Conservation (phyloP, 1,140 invertebrate species). For the Lucilia sericata region DNA sequence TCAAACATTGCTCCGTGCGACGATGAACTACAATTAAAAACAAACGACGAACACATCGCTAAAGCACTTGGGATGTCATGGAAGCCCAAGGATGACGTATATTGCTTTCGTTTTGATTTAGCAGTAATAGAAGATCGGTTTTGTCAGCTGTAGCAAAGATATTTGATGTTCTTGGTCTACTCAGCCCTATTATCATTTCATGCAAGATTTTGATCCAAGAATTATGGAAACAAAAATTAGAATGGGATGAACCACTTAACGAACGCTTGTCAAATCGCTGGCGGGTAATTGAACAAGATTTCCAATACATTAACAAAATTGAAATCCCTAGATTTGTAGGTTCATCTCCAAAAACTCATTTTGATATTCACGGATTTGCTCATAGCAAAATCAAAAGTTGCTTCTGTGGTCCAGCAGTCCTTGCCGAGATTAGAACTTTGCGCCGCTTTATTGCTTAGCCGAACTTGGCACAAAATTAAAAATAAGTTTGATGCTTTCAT, state of each 20-base stretch:
- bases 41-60: neutral
- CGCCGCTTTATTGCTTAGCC: constrained; percentile 51
- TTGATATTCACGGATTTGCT: neutral
- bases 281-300: neutral
- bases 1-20: neutral
- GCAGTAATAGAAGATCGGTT: neutral
- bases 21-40: neutral
- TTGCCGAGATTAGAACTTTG: neutral
- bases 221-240: neutral
- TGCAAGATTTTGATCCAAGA: constrained; percentile 3
- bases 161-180: neutral
- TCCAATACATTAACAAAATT: neutral
- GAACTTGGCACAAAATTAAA: neutral
- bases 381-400: neutral
- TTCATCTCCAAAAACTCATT: neutral
- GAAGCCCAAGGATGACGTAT: neutral
- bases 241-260: neutral
- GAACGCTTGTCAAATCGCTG: neutral
- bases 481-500: neutral
- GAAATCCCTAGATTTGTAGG: constrained; percentile 5
- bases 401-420: neutral
- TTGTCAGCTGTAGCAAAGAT: neutral
- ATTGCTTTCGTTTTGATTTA: neutral
- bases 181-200: neutral
- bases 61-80: neutral